Percentiles rank a stretch among this genome's conserved stretches.
Conservation (phyloP, 2,797 vertebrate species). For the Scolopax rusticola region DNA sequence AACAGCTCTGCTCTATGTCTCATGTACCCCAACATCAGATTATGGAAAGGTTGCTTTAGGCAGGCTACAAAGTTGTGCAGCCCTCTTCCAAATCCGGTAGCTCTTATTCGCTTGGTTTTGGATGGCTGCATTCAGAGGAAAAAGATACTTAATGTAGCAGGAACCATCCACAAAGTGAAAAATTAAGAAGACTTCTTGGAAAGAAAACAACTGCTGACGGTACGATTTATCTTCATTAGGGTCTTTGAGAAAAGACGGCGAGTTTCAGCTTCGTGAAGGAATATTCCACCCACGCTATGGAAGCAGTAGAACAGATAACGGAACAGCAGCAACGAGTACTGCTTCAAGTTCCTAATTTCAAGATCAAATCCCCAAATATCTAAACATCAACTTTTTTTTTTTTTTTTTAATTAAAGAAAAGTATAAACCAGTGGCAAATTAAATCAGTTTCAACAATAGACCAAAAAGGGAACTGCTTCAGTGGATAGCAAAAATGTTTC, state of each 20-base stretch:
- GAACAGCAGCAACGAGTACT: background rate
- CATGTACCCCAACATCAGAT: background rate
- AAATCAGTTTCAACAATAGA: background rate
- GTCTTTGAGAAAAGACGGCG: background rate
- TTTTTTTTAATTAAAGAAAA: background rate
- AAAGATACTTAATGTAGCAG: background rate
- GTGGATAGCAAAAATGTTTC: background rate
- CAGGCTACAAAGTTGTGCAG: background rate
- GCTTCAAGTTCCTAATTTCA: background rate
- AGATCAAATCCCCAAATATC: background rate
- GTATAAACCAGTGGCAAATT: background rate
- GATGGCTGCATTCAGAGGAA: background rate
- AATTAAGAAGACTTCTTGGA: conserved; percentile 18
- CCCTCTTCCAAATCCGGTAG: background rate
- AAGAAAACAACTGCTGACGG: conserved; percentile 39
- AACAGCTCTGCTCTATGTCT: background rate
- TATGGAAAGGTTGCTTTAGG: background rate
- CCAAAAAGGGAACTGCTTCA: background rate
- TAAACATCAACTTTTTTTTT: background rate
- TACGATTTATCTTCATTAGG: conserved; percentile 29
- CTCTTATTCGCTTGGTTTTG: background rate
- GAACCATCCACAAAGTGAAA: conserved; percentile 11
- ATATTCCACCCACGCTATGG: background rate
- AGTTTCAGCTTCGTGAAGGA: background rate
- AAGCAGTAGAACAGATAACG: background rate